Evolutionary conservation across 2,797 vertebrate species (phyloP), one percentile per base, ranked within the genome.

Genomic region (Cossypha dichroa): DNA sequence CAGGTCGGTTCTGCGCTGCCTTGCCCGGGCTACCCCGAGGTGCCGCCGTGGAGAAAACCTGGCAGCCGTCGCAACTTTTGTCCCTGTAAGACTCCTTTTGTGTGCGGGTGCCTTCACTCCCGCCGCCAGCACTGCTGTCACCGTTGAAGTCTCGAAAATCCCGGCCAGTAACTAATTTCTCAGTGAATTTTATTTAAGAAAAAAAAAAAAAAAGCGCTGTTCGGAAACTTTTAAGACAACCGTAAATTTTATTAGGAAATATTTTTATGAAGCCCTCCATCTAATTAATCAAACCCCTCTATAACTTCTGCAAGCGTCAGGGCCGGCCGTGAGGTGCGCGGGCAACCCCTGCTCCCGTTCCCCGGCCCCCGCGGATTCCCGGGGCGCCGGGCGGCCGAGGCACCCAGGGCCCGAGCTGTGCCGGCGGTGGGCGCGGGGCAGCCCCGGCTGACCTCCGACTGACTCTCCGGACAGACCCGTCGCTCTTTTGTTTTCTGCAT

Each of bases 391-490:
- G 43, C 43, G 43, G 43, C 21, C 56, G n/a, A 31, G 33, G 68
- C 93, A 6, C 73, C 84, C 43, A 48, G 93, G 73, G 85, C 93
- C 86, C 95, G 97, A 20, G 63, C 55, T 4, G 69, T 7, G 34
- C 62, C 48, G 52, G 48, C 18, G 22, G 26, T 19, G 55, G 54
- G 62, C 41, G 13, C 69, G 9, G 77, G 48, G 63, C 49, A 63
- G 58, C 74, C 74, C 36, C 41, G 86, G 93, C 97, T 99, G 98
- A 99, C 98, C 98, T 97, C 98, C 96, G 97, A 95, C 97, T 99
- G 98, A 98, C 98, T 98, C 97, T 97, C 97, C 96, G 94, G 97
- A 96, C 90, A 88, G 96, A 93, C 75, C 96, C 95, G 97, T 97
- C 96, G 84, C 70, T 90, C 97, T 97, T 97, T 97, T 97, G 97